Evolutionary conservation across 2,888 invertebrate species (phyloP).

Genomic region (Drosophila maculinotata): DNA sequence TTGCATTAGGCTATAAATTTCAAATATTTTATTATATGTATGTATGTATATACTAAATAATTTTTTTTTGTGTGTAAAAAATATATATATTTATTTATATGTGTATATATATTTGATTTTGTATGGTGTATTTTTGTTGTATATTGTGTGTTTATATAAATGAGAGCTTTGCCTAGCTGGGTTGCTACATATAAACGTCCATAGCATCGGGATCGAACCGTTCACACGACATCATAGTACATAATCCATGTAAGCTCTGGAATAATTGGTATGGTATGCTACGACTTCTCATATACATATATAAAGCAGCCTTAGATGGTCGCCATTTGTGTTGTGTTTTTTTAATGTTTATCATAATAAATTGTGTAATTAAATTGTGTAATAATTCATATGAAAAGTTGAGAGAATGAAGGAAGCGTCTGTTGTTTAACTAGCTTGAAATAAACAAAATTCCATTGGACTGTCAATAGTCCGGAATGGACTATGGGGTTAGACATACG

Average conservation of each 20-base stretch:
- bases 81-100: slow-evolving; percentile 50
- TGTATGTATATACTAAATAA: slow-evolving; percentile 57
- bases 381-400: slow-evolving; percentile 39
- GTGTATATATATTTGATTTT: slow-evolving; percentile 21
- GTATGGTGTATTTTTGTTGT: slow-evolving; percentile 47
- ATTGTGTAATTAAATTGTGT: slow-evolving; percentile 33
- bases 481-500: slow-evolving; percentile 10
- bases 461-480: slow-evolving; percentile 23
- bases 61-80: slow-evolving; percentile 62
- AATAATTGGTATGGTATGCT: slow-evolving; percentile 50
- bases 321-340: slow-evolving; percentile 2
- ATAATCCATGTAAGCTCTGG: slow-evolving; percentile 55
- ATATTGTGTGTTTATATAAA: slow-evolving; percentile 41
- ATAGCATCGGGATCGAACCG: slow-evolving; percentile 38
- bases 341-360: slow-evolving; percentile 19
- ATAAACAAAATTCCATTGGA: slow-evolving; percentile 19
- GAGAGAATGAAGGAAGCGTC: slow-evolving; percentile 49
- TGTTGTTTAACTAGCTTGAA: slow-evolving; percentile 25
- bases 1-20: slow-evolving; percentile 74
- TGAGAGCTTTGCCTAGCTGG: slow-evolving; percentile 57
- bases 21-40: slow-evolving; percentile 59
- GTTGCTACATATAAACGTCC: slow-evolving; percentile 44
- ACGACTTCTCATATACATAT: slow-evolving; percentile 11
- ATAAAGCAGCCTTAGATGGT: slow-evolving; percentile 5
- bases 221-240: slow-evolving; percentile 43